Conservation (phyloP, 2,113 vertebrate genomes). For the Colaptes auratus region DNA sequence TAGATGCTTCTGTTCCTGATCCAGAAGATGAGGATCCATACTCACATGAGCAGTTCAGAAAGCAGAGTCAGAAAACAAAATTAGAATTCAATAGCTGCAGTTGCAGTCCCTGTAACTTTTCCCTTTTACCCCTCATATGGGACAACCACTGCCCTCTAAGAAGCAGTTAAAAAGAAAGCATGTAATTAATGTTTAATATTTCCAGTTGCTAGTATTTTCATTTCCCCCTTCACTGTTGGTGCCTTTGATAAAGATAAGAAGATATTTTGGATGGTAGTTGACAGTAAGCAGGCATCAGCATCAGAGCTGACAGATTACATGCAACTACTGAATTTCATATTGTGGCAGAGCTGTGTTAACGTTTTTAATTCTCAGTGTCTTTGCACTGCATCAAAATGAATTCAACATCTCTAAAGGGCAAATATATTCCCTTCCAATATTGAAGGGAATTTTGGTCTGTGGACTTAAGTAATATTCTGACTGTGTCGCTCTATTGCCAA, state of each 20-base stretch:
- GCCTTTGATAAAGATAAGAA: slow-evolving; percentile 45
- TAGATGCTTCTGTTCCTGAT: neutral
- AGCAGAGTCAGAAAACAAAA: neutral
- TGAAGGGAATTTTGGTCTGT: neutral
- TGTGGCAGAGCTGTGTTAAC: slow-evolving; percentile 23
- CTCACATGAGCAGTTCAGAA: neutral
- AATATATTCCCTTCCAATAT: neutral
- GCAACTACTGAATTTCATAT: slow-evolving; percentile 15
- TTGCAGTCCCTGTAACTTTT: neutral
- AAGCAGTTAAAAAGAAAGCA: neutral
- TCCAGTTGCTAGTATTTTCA: neutral
- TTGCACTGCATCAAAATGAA: slow-evolving; percentile 23
- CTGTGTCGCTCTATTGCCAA: neutral
- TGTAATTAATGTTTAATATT: neutral
- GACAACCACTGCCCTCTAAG: neutral
- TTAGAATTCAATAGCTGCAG: neutral
- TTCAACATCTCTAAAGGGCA: neutral
- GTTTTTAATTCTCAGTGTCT: slow-evolving; percentile 4
- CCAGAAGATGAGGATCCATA: neutral
- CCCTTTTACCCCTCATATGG: neutral
- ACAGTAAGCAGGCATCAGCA: slow-evolving; percentile 15
- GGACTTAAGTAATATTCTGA: neutral
- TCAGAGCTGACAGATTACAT: neutral
- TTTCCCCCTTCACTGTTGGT: neutral
- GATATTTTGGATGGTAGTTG: neutral